A percentile compares a stretch with the other conserved stretches of the same genome.
phyloP scores from a whole-genome alignment of 2,797 vertebrate species.

The Argya squamiceps region DNA sequence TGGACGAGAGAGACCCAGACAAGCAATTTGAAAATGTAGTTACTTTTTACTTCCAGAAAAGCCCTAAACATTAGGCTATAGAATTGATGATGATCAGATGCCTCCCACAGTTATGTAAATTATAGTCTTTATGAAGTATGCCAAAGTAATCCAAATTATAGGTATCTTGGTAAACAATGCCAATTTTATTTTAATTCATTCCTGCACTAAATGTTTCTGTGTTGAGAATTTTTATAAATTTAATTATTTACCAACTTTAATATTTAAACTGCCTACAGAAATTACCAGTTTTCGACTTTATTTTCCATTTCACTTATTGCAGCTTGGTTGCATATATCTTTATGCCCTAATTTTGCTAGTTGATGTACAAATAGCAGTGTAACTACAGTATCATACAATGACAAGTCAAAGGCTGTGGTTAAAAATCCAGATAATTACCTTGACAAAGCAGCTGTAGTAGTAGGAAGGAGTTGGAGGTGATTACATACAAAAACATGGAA shows the following conservation, averaged over 20 bases:
- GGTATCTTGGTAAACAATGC: not conserved
- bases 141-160: not conserved
- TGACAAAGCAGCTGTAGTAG: not conserved
- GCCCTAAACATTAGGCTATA: not conserved
- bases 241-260: not conserved
- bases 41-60: not conserved
- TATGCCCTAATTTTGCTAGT: not conserved
- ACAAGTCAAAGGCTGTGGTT: not conserved
- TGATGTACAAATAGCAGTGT: not conserved
- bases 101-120: not conserved
- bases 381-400: not conserved
- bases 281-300: not conserved
- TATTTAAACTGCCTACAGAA: not conserved
- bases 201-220: not conserved
- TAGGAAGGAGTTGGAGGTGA: not conserved
- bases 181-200: not conserved
- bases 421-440: not conserved
- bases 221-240: not conserved
- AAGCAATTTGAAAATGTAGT: not conserved
- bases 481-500: not conserved
- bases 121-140: not conserved
- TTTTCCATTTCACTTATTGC: not conserved
- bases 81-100: not conserved
- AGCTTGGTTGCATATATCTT: not conserved
- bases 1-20: not conserved